A percentile compares a stretch with the other conserved stretches of the same genome.
These are phyloP conservation scores for Lepidocyrtoides sp. DNA, from an alignment of 2,888 invertebrate species.

Conservation along the genomic window DNA sequence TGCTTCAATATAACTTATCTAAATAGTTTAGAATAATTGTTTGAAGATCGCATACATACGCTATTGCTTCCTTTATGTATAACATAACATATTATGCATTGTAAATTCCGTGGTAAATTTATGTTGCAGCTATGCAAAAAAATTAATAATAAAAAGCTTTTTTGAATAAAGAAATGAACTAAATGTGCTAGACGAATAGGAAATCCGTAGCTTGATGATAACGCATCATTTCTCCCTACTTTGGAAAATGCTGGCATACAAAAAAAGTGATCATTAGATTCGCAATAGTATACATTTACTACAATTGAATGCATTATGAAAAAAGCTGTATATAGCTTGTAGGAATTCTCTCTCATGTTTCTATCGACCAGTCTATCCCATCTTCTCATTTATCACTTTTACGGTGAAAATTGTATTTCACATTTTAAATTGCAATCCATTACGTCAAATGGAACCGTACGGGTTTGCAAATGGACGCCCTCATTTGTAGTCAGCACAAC, in stretches of 20 bases:
- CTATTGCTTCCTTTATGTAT: too few species aligned
- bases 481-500: not conserved
- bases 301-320: too few species aligned
- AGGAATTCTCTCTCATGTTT: too few species aligned
- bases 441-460: not conserved
- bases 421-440: constrained; percentile 39
- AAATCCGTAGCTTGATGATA: not conserved
- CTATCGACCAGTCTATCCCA: too few species aligned
- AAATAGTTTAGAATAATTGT: not conserved
- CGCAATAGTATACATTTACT: too few species aligned
- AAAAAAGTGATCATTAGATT: too few species aligned
- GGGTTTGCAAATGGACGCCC: constrained; percentile 6
- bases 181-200: not conserved
- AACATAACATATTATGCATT: too few species aligned
- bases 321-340: too few species aligned
- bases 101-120: too few species aligned
- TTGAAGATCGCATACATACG: too few species aligned
- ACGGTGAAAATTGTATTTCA: constrained; percentile 28
- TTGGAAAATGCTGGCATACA: too few species aligned
- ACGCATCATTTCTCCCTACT: not conserved
- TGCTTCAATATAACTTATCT: not conserved
- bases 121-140: too few species aligned
- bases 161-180: not conserved
- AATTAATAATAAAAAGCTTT: not conserved
- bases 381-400: not conserved